Evolutionary conservation across 2,888 invertebrate genomes (phyloP).

Genomic region (Aleiodes testaceus): DNA sequence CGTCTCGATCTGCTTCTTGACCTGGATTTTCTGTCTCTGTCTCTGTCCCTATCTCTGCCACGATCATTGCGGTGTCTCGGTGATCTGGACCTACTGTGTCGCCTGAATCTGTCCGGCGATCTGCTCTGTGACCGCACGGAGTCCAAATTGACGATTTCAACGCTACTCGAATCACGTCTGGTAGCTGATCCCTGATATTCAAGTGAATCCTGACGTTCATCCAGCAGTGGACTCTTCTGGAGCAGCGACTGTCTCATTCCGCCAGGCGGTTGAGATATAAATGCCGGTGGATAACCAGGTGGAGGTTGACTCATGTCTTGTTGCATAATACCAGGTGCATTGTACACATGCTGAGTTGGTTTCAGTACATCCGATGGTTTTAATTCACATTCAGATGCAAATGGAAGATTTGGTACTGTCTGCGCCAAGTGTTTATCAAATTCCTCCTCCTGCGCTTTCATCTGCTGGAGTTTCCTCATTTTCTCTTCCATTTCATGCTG

Average conservation of each 20-base stretch:
- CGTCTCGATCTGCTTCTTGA: slow-evolving; percentile 72
- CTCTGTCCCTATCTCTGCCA: slow-evolving; percentile 64
- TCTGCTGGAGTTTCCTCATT: slow-evolving; percentile 79
- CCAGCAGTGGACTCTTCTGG: slow-evolving; percentile 67
- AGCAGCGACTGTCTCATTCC: slow-evolving; percentile 59
- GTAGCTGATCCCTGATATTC: slow-evolving; percentile 61
- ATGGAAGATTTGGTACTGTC: slow-evolving; percentile 81
- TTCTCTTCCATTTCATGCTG: slow-evolving; percentile 82
- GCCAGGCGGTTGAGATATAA: slow-evolving; percentile 65
- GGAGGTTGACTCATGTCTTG: slow-evolving; percentile 75
- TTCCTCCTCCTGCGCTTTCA: slow-evolving; percentile 84
- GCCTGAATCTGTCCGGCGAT: slow-evolving; percentile 69
- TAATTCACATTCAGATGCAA: slow-evolving; percentile 80
- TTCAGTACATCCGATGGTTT: slow-evolving; percentile 73
- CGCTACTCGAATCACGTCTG: slow-evolving; percentile 69
- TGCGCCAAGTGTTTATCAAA: slow-evolving; percentile 85
- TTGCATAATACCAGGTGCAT: slow-evolving; percentile 59
- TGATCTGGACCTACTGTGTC: slow-evolving; percentile 70
- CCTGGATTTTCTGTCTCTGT: slow-evolving; percentile 71
- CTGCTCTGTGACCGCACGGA: slow-evolving; percentile 68
- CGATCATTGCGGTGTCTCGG: slow-evolving; percentile 66
- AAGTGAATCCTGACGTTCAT: slow-evolving; percentile 65
- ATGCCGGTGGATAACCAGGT: slow-evolving; percentile 74
- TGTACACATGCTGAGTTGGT: slow-evolving; percentile 60
- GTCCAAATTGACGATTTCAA: slow-evolving; percentile 71